Evolutionary conservation across 2,113 vertebrate species (phyloP).

Genomic region (Kobus ellipsiprymnus): DNA sequence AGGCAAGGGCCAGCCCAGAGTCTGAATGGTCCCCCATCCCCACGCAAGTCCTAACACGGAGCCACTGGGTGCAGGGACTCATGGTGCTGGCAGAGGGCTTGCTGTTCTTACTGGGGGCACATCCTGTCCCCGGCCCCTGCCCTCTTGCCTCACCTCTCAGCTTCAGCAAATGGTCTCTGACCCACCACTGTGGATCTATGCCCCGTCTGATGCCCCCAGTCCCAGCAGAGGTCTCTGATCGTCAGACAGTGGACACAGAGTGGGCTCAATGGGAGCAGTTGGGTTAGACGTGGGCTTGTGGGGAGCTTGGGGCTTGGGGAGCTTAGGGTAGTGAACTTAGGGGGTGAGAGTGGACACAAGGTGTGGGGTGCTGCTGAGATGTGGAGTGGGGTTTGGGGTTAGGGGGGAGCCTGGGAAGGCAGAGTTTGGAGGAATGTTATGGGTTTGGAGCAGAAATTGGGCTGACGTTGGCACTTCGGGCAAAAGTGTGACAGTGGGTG

Average conservation of each 20-base stretch:
- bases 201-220: too few species aligned
- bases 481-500: background rate
- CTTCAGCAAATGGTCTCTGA: background rate
- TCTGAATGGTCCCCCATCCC: background rate
- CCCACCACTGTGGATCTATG: too few species aligned
- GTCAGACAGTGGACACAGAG: background rate
- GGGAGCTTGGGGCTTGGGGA: background rate
- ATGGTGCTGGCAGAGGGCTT: background rate
- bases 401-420: background rate
- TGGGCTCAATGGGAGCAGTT: background rate
- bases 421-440: background rate
- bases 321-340: too few species aligned
- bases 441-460: background rate
- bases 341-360: background rate
- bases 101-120: background rate
- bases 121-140: background rate
- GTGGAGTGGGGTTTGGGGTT: background rate
- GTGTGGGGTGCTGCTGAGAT: background rate
- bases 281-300: background rate
- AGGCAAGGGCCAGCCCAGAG: background rate
- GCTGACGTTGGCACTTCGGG: background rate
- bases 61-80: background rate
- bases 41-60: background rate
- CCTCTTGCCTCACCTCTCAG: background rate
- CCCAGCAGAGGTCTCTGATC: background rate